phyloP scores from a whole-genome alignment of 2,888 invertebrate species.

The Kryphioiulus occultus region DNA sequence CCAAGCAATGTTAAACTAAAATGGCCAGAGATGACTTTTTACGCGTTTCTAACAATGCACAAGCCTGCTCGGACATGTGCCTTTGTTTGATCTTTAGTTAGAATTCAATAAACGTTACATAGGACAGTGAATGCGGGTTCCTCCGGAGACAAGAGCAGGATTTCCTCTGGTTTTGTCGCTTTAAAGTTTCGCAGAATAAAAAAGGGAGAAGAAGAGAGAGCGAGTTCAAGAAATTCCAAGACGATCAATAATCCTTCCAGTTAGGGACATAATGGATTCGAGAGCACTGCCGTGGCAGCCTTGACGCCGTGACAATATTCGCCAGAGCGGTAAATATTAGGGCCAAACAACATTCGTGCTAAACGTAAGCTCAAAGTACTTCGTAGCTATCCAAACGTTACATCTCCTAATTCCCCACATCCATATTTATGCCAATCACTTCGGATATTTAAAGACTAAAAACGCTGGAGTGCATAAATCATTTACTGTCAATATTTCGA shows the following conservation, averaged over 20 bases:
- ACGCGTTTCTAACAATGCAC: no score
- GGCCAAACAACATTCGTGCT: neutral
- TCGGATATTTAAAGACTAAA: neutral
- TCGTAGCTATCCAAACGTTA: neutral
- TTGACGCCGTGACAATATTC: conserved; percentile 13
- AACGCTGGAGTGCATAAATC: neutral
- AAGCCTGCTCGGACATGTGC: no score
- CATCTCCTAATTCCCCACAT: neutral
- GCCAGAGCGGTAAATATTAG: conserved; percentile 5
- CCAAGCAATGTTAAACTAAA: no score
- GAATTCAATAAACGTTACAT: neutral
- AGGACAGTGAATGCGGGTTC: conserved; percentile 1
- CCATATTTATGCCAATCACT: neutral
- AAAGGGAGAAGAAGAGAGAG: neutral
- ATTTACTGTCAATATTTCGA: neutral
- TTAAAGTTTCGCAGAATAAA: neutral
- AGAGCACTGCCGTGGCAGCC: conserved; percentile 14
- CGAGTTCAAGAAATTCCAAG: neutral
- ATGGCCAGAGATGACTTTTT: no score
- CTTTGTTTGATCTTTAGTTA: neutral
- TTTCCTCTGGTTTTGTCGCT: conserved; percentile 23
- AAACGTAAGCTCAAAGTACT: neutral
- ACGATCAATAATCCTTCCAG: conserved; percentile 11
- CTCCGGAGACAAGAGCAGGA: conserved; percentile 23
- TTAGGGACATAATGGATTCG: conserved; percentile 23